Evolutionary conservation across 2,888 invertebrate genomes (phyloP).

Genomic region (Acronicta alni): DNA sequence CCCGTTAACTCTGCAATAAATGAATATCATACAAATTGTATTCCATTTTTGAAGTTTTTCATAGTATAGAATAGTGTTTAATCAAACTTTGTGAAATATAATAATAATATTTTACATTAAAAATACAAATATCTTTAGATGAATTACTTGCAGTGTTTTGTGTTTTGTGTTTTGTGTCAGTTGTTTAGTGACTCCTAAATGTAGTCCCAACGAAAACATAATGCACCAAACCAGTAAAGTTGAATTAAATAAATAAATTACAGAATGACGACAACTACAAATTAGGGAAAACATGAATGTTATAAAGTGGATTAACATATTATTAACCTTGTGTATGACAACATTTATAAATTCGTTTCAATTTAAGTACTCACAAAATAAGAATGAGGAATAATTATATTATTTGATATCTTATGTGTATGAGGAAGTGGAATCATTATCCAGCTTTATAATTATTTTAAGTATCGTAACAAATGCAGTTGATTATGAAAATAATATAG

Average conservation of each 20-base stretch:
- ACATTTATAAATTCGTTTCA: constrained; percentile 59
- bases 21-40: too few relatives aligned
- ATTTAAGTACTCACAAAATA: constrained; percentile 41
- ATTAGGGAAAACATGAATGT: neutral
- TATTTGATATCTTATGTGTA: constrained; percentile 1
- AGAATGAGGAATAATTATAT: constrained; percentile 3
- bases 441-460: neutral
- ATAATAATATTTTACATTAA: too few relatives aligned
- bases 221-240: constrained; percentile 2
- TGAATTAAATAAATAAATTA: neutral
- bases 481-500: neutral
- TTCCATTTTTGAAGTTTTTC: too few relatives aligned
- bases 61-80: too few relatives aligned
- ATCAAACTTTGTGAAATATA: too few relatives aligned
- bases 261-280: neutral
- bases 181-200: constrained; percentile 20
- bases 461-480: constrained; percentile 20
- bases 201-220: constrained; percentile 38
- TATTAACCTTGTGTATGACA: constrained; percentile 9
- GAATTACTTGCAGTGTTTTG: constrained; percentile 6
- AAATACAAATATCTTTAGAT: constrained; percentile 15
- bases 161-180: too few relatives aligned
- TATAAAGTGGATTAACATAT: constrained; percentile 2
- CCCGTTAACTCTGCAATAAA: too few relatives aligned
- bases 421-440: constrained; percentile 2